Evolutionary conservation across 37 sponge, comb jelly and placozoan species (phyloP).

Genomic region (Cliona cf. orientalis): DNA sequence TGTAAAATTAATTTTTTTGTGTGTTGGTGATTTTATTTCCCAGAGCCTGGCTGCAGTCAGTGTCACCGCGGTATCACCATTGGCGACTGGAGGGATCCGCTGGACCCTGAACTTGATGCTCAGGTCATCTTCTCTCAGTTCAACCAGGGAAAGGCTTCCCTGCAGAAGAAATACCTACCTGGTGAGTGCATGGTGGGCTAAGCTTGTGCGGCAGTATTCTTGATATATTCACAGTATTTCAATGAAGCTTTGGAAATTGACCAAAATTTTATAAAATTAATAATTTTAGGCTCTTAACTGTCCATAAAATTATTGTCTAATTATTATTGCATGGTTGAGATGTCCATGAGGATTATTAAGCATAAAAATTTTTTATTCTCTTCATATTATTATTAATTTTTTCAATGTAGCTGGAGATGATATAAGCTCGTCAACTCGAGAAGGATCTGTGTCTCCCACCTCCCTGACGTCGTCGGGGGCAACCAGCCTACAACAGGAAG

Average conservation of each 20-base stretch:
- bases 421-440: slow-evolving; percentile 14
- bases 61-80: slow-evolving; percentile 88
- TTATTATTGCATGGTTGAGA: not conserved
- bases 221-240: no score
- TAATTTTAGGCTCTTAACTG: no score
- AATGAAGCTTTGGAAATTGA: no score
- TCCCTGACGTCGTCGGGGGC: slow-evolving; percentile 47
- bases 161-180: slow-evolving; percentile 40
- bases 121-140: slow-evolving; percentile 92
- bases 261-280: no score
- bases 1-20: no score
- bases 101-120: slow-evolving; percentile 92
- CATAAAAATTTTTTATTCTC: not conserved
- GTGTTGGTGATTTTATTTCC: no score
- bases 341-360: not conserved
- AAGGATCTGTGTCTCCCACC: slow-evolving; percentile 41
- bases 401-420: slow-evolving; percentile 8
- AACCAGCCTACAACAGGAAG: slow-evolving; percentile 35
- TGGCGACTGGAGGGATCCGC: slow-evolving; percentile 97
- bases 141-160: slow-evolving; percentile 39
- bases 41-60: slow-evolving; percentile 86
- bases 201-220: no score
- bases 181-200: no score
- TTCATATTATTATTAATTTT: not conserved
- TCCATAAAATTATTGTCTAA: not conserved